phyloP scores from a whole-genome alignment of 2,113 vertebrate genomes.

The Cochlearius cochlearius region DNA sequence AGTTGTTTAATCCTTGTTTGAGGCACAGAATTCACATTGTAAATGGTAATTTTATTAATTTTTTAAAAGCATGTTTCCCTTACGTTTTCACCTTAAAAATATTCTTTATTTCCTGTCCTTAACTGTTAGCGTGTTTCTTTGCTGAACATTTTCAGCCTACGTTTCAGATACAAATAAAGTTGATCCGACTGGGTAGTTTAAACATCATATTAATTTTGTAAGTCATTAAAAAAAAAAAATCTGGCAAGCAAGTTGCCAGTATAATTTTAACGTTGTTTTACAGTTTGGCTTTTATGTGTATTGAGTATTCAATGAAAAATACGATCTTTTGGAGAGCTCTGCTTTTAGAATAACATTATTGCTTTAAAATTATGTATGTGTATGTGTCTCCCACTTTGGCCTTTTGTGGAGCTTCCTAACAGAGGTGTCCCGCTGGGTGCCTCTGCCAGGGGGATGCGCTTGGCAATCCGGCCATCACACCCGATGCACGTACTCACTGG shows the following conservation, averaged over 20 bases:
- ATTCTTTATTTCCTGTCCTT: background rate
- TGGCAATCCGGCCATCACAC: background rate
- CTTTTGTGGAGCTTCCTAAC: background rate
- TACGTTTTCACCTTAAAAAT: background rate
- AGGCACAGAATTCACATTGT: background rate
- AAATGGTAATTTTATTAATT: background rate
- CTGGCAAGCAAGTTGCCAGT: background rate
- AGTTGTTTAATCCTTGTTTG: background rate
- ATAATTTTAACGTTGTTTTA: slow-evolving; percentile 25
- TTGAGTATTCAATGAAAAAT: slow-evolving; percentile 22
- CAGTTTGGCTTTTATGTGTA: background rate
- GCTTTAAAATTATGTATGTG: background rate
- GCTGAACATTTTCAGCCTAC: background rate
- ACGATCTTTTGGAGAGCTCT: slow-evolving; percentile 26
- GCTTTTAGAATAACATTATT: slow-evolving; percentile 39
- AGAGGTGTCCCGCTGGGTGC: background rate
- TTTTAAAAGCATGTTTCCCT: background rate
- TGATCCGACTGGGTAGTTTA: background rate
- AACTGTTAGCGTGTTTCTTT: background rate
- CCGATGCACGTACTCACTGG: background rate
- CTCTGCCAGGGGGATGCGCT: background rate
- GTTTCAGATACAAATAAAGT: background rate
- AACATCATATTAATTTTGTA: slow-evolving; percentile 1
- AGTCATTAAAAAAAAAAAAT: background rate
- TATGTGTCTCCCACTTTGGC: background rate